These are phyloP conservation scores for Gambusia affinis DNA, from an alignment of 2,113 vertebrate genomes.

Conservation along the genomic window DNA sequence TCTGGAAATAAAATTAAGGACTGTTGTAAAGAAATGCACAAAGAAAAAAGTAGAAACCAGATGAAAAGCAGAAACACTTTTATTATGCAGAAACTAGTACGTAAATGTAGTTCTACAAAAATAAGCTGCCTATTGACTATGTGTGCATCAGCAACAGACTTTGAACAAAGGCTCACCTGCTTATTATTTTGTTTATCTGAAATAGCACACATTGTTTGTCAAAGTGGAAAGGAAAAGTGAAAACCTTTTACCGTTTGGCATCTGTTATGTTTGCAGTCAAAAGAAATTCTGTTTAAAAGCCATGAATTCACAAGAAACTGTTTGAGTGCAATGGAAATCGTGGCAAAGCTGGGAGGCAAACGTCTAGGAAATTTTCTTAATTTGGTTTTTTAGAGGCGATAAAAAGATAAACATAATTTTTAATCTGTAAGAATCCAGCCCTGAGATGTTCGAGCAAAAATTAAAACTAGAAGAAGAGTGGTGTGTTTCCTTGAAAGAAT, in stretches of 20 bases:
- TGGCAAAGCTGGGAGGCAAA: constrained; percentile 12
- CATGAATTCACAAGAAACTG: constrained; percentile 19
- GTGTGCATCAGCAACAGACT: constrained; percentile 29
- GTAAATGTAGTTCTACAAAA: not conserved
- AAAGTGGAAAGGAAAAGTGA: constrained; percentile 36
- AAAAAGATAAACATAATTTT: constrained; percentile 28
- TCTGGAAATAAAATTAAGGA: constrained; percentile 14
- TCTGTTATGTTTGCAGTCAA: constrained; percentile 51
- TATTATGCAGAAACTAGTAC: not conserved
- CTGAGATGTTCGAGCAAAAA: constrained; percentile 16
- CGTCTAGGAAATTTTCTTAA: constrained; percentile 25
- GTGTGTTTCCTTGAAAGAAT: not conserved
- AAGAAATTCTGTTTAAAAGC: constrained; percentile 57
- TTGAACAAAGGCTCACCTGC: constrained; percentile 25
- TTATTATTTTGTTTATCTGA: constrained; percentile 45
- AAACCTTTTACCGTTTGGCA: constrained; percentile 42
- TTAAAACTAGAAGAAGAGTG: not conserved
- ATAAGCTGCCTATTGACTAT: constrained; percentile 2
- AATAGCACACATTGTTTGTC: constrained; percentile 42
- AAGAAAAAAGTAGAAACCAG: not conserved
- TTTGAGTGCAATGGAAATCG: constrained; percentile 11
- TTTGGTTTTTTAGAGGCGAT: constrained; percentile 20
- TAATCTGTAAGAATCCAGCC: constrained; percentile 18
- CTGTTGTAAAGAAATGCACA: not conserved
- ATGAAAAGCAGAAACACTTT: constrained; percentile 29